Evolutionary conservation across 2,888 invertebrate species (phyloP), one percentile per base, ranked within the genome.

Genomic region (Orgyia antiqua): DNA sequence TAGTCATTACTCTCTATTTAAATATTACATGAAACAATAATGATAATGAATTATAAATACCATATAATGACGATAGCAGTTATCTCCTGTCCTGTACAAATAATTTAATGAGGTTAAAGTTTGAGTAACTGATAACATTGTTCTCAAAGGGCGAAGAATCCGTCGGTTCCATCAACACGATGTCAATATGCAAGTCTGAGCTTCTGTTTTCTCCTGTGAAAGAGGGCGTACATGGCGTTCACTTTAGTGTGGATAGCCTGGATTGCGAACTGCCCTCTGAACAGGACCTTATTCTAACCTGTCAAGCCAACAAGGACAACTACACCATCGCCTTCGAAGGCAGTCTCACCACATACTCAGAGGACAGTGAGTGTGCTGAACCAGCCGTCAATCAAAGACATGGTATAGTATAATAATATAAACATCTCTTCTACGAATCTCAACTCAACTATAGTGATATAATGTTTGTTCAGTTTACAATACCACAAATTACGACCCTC

Each of bases 271-370:
- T 91, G 53, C 90, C 91, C 45, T 91, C 92, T 41, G 92, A 93
- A 68, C 92, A 93, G 61, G 95, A 95, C 63, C 93, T 96, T 67
- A 92, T 96, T 74, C 89, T 96, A 48, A 96, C 96, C 42, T 97
- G 96, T 75, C 94, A 94, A 79, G 93, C 95, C 42, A 95, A 96
- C 75, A 96, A 96, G 87, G 94, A 96, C 78, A 97, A 97, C 86
- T 97, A 97, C 72, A 97, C 96, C 45, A 96, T 97, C 63, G 96
- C 96, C 50, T 97, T 97, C 62, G 96, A 96, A 86, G 96, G 95
- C 63, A 94, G 94, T 59, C 88, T 92, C 55, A 92, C 93, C 47
- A 91, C 93, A 87, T 94, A 93, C 75, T 94, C 94, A 31, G 95
- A 95, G 78, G 94, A 93, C 69, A 93, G 93, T 67, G 93, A 93